phyloP scores from a whole-genome alignment of 1,140 invertebrate genomes.

The Nasonia vitripennis region DNA sequence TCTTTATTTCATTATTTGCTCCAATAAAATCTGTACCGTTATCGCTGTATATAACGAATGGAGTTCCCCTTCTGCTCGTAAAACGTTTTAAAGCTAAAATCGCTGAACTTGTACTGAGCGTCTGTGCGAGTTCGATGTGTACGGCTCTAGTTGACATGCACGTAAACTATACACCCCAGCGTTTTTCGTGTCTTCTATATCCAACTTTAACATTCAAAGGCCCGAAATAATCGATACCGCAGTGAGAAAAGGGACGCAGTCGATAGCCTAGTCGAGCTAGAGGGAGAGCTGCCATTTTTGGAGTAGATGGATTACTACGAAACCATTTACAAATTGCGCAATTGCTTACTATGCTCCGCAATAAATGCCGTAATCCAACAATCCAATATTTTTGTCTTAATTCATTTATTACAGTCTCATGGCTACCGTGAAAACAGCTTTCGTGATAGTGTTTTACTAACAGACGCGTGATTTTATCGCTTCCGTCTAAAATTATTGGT shows the following conservation, averaged over 20 bases:
- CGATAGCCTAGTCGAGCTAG: not conserved
- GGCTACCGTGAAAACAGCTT: not conserved
- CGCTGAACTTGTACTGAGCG: conserved; percentile 54
- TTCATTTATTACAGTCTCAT: conserved; percentile 14
- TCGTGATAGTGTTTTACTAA: not conserved
- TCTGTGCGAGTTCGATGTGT: conserved; percentile 56
- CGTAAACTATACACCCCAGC: conserved; percentile 63
- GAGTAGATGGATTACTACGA: not conserved
- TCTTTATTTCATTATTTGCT: conserved; percentile 55
- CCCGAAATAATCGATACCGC: not conserved
- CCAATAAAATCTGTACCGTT: conserved; percentile 63
- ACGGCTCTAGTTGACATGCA: conserved; percentile 56
- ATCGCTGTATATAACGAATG: conserved; percentile 54
- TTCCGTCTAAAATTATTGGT: conserved; percentile 9
- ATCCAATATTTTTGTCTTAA: not conserved
- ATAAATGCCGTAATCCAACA: not conserved
- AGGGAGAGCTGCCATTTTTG: not conserved
- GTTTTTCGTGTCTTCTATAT: conserved; percentile 56
- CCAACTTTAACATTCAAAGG: not conserved
- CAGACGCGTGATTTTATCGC: not conserved
- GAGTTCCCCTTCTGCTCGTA: conserved; percentile 52
- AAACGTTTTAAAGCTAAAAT: conserved; percentile 58
- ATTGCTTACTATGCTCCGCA: not conserved
- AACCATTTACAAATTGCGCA: not conserved
- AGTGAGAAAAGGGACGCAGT: not conserved